Base-by-base conservation (phyloP, 2,888 invertebrate genomes). In the Phanerotoma sp. region DNA sequence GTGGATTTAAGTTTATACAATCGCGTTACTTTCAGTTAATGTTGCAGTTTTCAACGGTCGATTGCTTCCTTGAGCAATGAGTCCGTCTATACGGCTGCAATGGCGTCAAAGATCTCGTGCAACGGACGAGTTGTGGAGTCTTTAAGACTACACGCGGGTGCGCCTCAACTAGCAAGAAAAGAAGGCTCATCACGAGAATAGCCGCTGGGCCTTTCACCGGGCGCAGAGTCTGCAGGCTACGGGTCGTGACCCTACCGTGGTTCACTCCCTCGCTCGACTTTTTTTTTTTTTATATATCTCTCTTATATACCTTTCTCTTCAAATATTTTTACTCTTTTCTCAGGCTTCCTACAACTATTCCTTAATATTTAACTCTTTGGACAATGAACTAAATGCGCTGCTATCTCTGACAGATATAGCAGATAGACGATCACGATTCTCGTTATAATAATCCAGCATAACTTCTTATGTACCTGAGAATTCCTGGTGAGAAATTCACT, bases 211-310 rank as follows among this genome's bases (percentile, higher is more conserved):
- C 74, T 74, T 74, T 75, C 74, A 73, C 74, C 69, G 65, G 64
- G 67, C 49, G 56, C 45, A 47, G 47, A 41, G 51, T 48, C 52
- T 73, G 68, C 67, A 66, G 74, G 71, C 74, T 74, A 68, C 73
- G 67, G 76, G 75, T 77, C 75, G 73, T 74, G 75, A 77, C 75
- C 75, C 72, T 71, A 70, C 65, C 71, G 69, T 65, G 67, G 71
- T 73, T 72, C 71, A 72, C 72, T 72, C 72, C 74, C 70, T 70
- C 71, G 68, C 65, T 63, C 57, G 57, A 56, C 54, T 57, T 57
- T 44, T 57, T 53, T 57, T 46, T 58, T 63, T 60, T 49, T 32
- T 47, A 30, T 37, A 35, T 46, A 37, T 55, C 45, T 32, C 33
- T 30, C 48, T 40, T 32, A n/a, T n/a, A n/a, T 44, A 30, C 32